Evolutionary conservation across 2,888 invertebrate species (phyloP), one percentile per base, ranked within the genome.

Genomic region (Sinhomidia bicolor): DNA sequence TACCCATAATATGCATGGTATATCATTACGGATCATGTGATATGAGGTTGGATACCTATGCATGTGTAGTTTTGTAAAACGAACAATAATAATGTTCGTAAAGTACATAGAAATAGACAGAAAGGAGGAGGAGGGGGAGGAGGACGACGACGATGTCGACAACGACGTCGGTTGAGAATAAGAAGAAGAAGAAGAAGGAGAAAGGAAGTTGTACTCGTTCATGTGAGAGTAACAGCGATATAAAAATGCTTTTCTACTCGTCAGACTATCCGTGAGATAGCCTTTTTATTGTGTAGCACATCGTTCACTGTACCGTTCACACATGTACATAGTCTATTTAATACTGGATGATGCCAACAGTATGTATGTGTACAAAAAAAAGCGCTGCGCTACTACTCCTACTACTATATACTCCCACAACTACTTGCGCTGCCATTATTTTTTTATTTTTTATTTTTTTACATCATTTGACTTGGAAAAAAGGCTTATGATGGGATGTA

Each of bases 151-250:
- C 54, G 29, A 23, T 10, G 14, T 54, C 6, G 7, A 36, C n/a
- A n/a, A n/a, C n/a, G n/a, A n/a, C n/a, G n/a, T n/a, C n/a, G n/a
- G n/a, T n/a, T n/a, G n/a, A n/a, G n/a, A n/a, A n/a, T n/a, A n/a
- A n/a, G n/a, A n/a, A n/a, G n/a, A n/a, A n/a, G n/a, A n/a, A n/a
- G 26, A 47, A 74, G 51, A 47, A 54, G 76, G 51, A 29, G 47
- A 76, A 74, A 87, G 87, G 87, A 87, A 87, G 87, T 87, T 82
- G 87, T 81, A 87, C 62, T 54, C 87, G 62, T 62, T 87, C 87
- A 87, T 87, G 87, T 87, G 87, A 87, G 81, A 87, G 81, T 87
- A 82, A 87, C 74, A 82, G 71, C 86, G 86, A 87, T 87, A 82
- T 87, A 82, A 87, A 85, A 87, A 87, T 82, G 82, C 62, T 81